phyloP scores from a whole-genome alignment of 2,888 invertebrate species.

The Epirrhoe alternata region DNA sequence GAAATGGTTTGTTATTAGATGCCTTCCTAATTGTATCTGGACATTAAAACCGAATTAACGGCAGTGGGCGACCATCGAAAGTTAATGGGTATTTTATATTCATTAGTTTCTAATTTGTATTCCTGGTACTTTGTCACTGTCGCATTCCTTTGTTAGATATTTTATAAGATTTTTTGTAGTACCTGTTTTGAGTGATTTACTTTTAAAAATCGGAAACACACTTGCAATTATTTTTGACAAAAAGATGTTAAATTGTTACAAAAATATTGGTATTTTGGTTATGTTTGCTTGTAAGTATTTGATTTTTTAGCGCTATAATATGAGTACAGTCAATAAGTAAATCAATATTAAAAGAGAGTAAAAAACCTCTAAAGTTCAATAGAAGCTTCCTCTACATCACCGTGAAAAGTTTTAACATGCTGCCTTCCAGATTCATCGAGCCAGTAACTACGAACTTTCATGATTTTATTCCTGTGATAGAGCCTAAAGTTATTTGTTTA shows the following conservation, averaged over 20 bases:
- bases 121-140: conserved; percentile 36
- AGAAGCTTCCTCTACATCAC: not conserved
- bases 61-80: conserved; percentile 34
- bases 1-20: conserved; percentile 46
- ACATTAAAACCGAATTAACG: conserved; percentile 44
- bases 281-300: too few species aligned
- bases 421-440: conserved; percentile 47
- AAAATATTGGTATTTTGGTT: too few species aligned
- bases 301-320: too few species aligned
- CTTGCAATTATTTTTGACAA: too few species aligned
- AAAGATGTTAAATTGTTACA: too few species aligned
- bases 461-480: conserved; percentile 75
- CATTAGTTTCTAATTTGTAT: conserved; percentile 45
- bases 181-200: conserved; percentile 2
- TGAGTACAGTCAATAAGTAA: too few species aligned
- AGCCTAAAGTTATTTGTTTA: conserved; percentile 55
- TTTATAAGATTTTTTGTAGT: conserved; percentile 6
- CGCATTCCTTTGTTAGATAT: conserved; percentile 38
- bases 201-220: not conserved
- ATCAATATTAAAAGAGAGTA: too few species aligned
- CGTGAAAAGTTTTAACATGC: conserved; percentile 27
- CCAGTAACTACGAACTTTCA: conserved; percentile 49
- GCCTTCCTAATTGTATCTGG: conserved; percentile 39
- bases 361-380: too few species aligned
- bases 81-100: conserved; percentile 43